Evolutionary conservation across 2,797 vertebrate genomes (phyloP).

Genomic region (Okamejei kenojei): DNA sequence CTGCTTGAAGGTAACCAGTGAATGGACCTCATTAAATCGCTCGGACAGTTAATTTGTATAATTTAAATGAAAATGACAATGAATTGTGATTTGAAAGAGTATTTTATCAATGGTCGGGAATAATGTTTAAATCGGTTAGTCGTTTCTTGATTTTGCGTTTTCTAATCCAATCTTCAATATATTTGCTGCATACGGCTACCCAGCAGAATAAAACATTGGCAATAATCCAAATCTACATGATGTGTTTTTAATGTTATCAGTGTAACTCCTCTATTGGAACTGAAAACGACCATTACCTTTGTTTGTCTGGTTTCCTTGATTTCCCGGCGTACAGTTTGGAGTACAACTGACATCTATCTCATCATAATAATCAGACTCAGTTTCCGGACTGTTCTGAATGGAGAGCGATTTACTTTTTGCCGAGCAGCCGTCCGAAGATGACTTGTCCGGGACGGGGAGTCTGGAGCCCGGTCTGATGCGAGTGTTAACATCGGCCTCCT

Average conservation of each 20-base stretch:
- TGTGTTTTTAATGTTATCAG: background rate
- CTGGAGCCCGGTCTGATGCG: conserved; percentile 64
- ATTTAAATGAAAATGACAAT: background rate
- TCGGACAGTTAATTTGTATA: background rate
- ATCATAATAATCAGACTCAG: conserved; percentile 97
- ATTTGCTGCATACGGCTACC: background rate
- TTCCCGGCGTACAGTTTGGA: conserved; percentile 72
- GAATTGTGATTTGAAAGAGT: background rate
- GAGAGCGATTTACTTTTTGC: conserved; percentile 63
- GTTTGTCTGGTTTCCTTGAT: conserved; percentile 79
- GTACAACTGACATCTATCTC: conserved; percentile 98
- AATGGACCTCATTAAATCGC: background rate
- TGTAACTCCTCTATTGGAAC: background rate
- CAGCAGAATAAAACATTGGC: background rate
- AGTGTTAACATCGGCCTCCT: conserved; percentile 60
- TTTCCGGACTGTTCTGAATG: conserved; percentile 82
- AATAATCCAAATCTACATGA: background rate
- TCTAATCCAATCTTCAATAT: background rate
- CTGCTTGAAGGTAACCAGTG: background rate
- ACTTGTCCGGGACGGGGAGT: conserved; percentile 56
- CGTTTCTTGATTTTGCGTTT: background rate
- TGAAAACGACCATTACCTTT: conserved; percentile 66
- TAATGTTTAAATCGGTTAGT: background rate
- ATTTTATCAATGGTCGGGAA: background rate
- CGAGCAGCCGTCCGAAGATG: conserved; percentile 56